Evolutionary conservation across 2,888 invertebrate species (phyloP).

Genomic region (Eutolmus rufibarbis): DNA sequence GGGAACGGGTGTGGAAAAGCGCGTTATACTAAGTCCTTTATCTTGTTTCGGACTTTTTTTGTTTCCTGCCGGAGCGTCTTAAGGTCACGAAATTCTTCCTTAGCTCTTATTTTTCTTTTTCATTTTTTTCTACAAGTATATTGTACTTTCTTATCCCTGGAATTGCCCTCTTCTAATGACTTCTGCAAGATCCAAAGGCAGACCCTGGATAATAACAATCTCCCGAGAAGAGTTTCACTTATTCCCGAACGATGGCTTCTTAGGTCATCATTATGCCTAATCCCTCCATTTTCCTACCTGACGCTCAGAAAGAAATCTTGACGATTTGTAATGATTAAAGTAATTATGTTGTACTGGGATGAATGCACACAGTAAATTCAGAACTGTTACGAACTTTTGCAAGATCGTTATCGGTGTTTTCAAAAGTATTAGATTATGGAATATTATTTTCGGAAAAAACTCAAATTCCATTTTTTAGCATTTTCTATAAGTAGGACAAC

Average conservation of each 20-base stretch:
- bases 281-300: background rate
- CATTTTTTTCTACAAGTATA: background rate
- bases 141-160: background rate
- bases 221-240: background rate
- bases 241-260: background rate
- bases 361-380: background rate
- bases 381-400: background rate
- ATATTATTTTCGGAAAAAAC: background rate
- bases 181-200: background rate
- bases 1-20: background rate
- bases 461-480: background rate
- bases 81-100: background rate
- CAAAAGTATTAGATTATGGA: background rate
- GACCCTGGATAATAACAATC: background rate
- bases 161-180: constrained; percentile 12
- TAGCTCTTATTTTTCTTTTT: background rate
- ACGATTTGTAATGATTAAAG: background rate
- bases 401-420: background rate
- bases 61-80: background rate
- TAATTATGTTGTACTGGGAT: background rate
- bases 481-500: no score
- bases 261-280: background rate
- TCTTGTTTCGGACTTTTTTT: constrained; percentile 9
- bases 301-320: background rate
- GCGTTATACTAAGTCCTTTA: constrained; percentile 17